Evolutionary conservation across 2,797 vertebrate genomes (phyloP).

Genomic region (Typhlichthys eigenmanni): DNA sequence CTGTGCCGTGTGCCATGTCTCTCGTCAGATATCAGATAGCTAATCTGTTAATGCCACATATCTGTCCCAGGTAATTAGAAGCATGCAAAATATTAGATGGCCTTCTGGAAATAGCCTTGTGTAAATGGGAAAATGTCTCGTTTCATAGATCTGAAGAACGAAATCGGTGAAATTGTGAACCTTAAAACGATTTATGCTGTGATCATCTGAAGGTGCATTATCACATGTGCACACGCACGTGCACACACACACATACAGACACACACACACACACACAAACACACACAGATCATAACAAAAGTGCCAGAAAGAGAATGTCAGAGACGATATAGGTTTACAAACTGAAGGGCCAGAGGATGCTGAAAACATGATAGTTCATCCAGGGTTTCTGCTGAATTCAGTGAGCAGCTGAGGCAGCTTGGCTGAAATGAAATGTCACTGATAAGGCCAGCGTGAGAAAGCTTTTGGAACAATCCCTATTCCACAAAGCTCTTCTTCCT

Average conservation of each 20-base stretch:
- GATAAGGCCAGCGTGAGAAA: constrained; percentile 46
- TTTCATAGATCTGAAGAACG: too few relatives aligned
- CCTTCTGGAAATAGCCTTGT: too few relatives aligned
- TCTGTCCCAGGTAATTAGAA: too few relatives aligned
- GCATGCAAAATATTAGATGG: too few relatives aligned
- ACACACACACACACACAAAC: not conserved
- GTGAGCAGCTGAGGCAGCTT: constrained; percentile 57
- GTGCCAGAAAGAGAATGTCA: constrained; percentile 5
- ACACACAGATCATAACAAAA: not conserved
- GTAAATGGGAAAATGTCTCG: too few relatives aligned
- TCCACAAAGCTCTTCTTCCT: constrained; percentile 48
- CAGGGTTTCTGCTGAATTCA: constrained; percentile 44
- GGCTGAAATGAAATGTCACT: constrained; percentile 48
- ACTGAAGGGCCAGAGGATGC: constrained; percentile 25
- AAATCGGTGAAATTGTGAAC: not conserved
- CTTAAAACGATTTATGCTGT: constrained; percentile 22
- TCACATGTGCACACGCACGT: not conserved
- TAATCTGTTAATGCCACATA: too few relatives aligned
- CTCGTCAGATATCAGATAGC: too few relatives aligned
- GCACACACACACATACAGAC: not conserved
- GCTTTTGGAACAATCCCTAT: constrained; percentile 45
- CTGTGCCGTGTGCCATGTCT: too few relatives aligned
- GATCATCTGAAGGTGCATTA: constrained; percentile 14
- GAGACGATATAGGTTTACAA: not conserved
- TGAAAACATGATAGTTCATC: constrained; percentile 18